Evolutionary conservation across 2,113 vertebrate species (phyloP).

Genomic region (Spheniscus mendiculus): DNA sequence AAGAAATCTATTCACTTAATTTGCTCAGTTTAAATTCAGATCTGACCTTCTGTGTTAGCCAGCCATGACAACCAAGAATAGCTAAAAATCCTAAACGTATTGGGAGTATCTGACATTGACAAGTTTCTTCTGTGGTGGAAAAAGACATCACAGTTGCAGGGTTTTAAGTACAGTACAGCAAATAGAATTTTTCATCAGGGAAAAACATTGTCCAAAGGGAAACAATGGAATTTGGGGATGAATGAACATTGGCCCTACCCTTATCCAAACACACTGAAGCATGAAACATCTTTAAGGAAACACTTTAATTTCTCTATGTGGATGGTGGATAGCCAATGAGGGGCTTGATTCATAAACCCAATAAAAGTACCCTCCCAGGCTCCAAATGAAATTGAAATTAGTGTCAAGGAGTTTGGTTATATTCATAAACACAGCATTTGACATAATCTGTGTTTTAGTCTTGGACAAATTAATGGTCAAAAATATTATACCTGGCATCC

Average conservation of each 20-base stretch:
- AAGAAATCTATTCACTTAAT: background rate
- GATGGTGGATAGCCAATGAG: background rate
- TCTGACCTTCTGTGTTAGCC: background rate
- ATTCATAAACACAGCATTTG: background rate
- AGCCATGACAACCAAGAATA: background rate
- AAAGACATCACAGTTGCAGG: background rate
- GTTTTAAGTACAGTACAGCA: background rate
- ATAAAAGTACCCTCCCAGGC: background rate
- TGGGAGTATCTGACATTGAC: background rate
- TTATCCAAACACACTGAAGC: background rate
- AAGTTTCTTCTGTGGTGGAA: background rate
- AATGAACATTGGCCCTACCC: background rate
- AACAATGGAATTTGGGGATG: background rate
- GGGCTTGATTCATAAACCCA: background rate
- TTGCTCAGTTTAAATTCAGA: background rate
- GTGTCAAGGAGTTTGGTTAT: background rate
- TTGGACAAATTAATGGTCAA: background rate
- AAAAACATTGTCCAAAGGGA: background rate
- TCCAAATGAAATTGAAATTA: background rate
- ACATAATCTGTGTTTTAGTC: background rate
- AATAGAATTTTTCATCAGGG: background rate
- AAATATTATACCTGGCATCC: background rate
- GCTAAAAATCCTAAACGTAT: background rate
- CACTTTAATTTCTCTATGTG: background rate
- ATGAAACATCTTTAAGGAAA: background rate